Evolutionary conservation across 2,888 invertebrate genomes (phyloP).

Genomic region (Drymonia ruficornis): DNA sequence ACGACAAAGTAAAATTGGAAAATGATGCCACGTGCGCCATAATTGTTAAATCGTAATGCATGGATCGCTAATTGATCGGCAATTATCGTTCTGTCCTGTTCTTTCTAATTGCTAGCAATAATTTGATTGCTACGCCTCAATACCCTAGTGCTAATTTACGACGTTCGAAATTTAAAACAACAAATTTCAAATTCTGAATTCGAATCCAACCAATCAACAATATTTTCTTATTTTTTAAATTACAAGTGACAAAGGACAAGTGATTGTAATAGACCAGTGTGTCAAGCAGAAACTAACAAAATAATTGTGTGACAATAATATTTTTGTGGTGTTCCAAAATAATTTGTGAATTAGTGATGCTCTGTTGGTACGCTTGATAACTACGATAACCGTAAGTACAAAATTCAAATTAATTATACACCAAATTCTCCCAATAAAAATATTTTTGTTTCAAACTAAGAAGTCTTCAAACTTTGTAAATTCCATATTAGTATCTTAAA

Average conservation of each 20-base stretch:
- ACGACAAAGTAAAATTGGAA: slow-evolving; percentile 52
- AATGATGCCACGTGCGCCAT: slow-evolving; percentile 74
- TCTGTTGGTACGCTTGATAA: slow-evolving; percentile 60
- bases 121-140: slow-evolving; percentile 54
- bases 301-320: slow-evolving; percentile 57
- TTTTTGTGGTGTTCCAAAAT: slow-evolving; percentile 52
- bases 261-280: slow-evolving; percentile 47
- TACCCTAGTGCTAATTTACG: slow-evolving; percentile 33
- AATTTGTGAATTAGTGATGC: slow-evolving; percentile 75
- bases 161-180: slow-evolving; percentile 38
- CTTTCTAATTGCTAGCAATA: slow-evolving; percentile 66
- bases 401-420: not conserved
- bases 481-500: not conserved
- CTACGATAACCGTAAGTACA: slow-evolving; percentile 67
- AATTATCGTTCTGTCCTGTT: slow-evolving; percentile 72
- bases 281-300: slow-evolving; percentile 25
- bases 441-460: not conserved
- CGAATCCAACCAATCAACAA: slow-evolving; percentile 30
- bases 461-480: not conserved
- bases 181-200: slow-evolving; percentile 29
- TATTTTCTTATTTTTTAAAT: slow-evolving; percentile 17
- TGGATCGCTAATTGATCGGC: slow-evolving; percentile 68
- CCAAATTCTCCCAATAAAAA: not conserved
- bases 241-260: slow-evolving; percentile 38
- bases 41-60: slow-evolving; percentile 68